Conservation (phyloP, 2,113 vertebrate genomes). For the Onychostruthus taczanowskii region DNA sequence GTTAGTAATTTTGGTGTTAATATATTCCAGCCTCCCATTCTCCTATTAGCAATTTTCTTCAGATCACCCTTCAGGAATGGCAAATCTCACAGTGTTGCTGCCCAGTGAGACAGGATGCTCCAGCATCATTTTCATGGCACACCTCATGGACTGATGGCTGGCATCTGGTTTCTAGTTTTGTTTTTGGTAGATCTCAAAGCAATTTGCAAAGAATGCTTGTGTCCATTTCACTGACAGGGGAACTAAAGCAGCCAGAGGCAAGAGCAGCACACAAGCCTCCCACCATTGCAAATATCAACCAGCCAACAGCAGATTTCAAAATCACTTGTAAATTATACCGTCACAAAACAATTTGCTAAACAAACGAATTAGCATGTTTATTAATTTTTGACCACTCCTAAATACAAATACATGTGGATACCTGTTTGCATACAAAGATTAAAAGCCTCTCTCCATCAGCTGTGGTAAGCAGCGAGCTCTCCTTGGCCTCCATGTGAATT, state of each 20-base stretch:
- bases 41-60: not conserved
- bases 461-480: not conserved
- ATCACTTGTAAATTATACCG: not conserved
- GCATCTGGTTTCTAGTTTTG: rapidly evolving
- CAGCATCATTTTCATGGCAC: not conserved
- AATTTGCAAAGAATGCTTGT: not conserved
- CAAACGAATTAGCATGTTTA: not conserved
- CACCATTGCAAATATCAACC: not conserved
- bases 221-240: not conserved
- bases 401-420: not conserved
- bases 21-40: not conserved
- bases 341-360: not conserved
- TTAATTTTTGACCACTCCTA: not conserved
- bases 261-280: not conserved
- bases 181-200: not conserved
- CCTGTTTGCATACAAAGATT: not conserved
- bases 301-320: not conserved
- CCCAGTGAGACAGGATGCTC: not conserved
- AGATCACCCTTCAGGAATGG: not conserved
- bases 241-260: not conserved
- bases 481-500: rapidly evolving
- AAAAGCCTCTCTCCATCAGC: not conserved
- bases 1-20: not conserved
- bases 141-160: not conserved
- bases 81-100: not conserved